Conservation (phyloP, 1,140 invertebrate genomes). For the Heliconius nattereri region DNA sequence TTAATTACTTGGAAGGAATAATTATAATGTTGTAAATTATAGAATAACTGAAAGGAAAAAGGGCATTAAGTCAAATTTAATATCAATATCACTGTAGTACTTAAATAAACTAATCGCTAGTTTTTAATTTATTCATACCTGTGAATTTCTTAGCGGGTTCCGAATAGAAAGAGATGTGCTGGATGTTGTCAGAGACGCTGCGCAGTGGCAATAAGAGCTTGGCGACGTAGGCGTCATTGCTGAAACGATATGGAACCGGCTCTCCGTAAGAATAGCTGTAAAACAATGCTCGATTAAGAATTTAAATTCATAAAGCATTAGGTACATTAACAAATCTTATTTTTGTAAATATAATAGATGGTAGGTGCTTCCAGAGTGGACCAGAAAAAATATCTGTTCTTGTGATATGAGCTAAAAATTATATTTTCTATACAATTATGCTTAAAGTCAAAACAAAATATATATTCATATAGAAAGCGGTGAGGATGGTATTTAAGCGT, state of each 20-base stretch:
- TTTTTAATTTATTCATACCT: conserved; percentile 61
- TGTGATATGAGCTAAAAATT: too few relatives aligned
- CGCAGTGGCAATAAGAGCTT: conserved; percentile 83
- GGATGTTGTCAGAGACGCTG: conserved; percentile 81
- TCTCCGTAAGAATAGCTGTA: conserved; percentile 73
- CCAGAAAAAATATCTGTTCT: too few relatives aligned
- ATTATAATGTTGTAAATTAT: conserved; percentile 4
- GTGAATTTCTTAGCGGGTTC: conserved; percentile 84
- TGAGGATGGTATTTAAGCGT: conserved; percentile 64
- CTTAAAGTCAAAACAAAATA: conserved; percentile 20
- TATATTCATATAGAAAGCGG: not conserved
- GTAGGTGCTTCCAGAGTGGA: too few relatives aligned
- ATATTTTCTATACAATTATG: too few relatives aligned
- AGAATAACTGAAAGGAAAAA: not conserved
- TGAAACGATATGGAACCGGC: conserved; percentile 77
- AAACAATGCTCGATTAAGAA: conserved; percentile 22
- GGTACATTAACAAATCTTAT: too few relatives aligned
- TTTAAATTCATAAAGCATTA: too few relatives aligned
- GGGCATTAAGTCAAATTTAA: not conserved
- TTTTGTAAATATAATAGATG: too few relatives aligned
- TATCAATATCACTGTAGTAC: not conserved
- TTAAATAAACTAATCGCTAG: not conserved
- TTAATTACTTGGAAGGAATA: not conserved
- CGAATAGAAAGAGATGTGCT: conserved; percentile 83
- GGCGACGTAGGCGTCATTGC: conserved; percentile 85